Percentiles rank a stretch among this genome's conserved stretches.
phyloP scores from a whole-genome alignment of 2,797 vertebrate species.

The Podargus strigoides region DNA sequence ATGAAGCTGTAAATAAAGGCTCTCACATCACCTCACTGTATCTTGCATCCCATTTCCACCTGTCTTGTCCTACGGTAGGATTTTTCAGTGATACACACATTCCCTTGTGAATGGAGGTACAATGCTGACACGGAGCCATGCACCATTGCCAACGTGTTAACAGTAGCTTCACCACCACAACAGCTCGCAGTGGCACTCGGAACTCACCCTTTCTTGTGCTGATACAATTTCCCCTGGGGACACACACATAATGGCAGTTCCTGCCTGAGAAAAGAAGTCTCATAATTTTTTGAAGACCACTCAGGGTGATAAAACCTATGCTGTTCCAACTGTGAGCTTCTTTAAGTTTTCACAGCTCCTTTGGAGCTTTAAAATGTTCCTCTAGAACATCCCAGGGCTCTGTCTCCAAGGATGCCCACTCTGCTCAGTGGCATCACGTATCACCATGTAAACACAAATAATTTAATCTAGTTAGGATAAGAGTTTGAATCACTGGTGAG shows the following conservation, averaged over 20 bases:
- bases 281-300: neutral
- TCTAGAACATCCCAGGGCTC: neutral
- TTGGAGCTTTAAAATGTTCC: neutral
- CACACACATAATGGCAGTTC: neutral
- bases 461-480: neutral
- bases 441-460: neutral
- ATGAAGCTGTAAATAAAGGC: neutral
- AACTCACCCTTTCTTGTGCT: neutral
- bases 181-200: neutral
- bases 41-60: neutral
- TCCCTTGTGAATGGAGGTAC: neutral
- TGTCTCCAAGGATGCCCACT: neutral
- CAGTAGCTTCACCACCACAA: neutral
- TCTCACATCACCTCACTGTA: rapidly evolving
- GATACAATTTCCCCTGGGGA: neutral
- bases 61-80: neutral
- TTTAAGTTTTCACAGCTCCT: neutral
- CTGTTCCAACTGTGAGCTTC: neutral
- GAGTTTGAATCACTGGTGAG: neutral
- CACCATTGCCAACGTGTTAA: neutral
- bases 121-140: neutral
- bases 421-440: neutral
- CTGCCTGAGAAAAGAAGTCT: neutral
- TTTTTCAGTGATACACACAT: neutral
- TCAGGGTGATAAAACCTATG: neutral